These are phyloP conservation scores for Autographa pulchrina DNA, from an alignment of 2,888 invertebrate genomes.

Conservation along the genomic window DNA sequence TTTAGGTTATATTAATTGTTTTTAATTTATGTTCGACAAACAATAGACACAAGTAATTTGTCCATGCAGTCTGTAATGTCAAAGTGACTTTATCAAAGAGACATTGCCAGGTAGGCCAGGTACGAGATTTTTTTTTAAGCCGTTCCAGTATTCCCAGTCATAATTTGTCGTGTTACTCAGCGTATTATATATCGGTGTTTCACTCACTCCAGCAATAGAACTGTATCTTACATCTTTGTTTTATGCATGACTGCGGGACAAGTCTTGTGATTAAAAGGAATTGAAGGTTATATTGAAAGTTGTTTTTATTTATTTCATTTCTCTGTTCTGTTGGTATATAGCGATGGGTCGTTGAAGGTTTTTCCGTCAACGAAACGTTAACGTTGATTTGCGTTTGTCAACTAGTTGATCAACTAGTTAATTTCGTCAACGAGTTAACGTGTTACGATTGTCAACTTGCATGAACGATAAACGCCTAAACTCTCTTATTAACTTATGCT, in stretches of 20 bases:
- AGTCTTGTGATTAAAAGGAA: not conserved
- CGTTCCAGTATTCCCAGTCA: not conserved
- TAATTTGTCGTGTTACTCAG: not conserved
- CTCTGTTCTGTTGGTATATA: no score
- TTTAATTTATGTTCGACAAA: constrained; percentile 8
- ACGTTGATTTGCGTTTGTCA: no score
- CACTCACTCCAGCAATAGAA: not conserved
- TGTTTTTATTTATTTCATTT: not conserved
- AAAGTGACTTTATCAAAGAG: not conserved
- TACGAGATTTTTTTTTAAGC: not conserved
- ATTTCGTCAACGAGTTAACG: no score
- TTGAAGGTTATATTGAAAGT: not conserved
- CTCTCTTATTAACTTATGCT: no score
- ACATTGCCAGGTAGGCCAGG: no score
- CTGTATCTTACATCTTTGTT: not conserved
- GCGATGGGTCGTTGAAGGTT: no score
- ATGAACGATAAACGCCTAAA: no score
- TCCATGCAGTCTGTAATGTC: constrained; percentile 2
- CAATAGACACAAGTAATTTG: not conserved
- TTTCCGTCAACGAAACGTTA: no score
- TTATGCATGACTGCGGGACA: not conserved
- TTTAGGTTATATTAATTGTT: constrained; percentile 39
- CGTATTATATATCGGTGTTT: not conserved
- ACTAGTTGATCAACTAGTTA: no score
- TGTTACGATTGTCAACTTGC: no score